Evolutionary conservation across 2,797 vertebrate genomes (phyloP).

Genomic region (Aulostomus chinensis): DNA sequence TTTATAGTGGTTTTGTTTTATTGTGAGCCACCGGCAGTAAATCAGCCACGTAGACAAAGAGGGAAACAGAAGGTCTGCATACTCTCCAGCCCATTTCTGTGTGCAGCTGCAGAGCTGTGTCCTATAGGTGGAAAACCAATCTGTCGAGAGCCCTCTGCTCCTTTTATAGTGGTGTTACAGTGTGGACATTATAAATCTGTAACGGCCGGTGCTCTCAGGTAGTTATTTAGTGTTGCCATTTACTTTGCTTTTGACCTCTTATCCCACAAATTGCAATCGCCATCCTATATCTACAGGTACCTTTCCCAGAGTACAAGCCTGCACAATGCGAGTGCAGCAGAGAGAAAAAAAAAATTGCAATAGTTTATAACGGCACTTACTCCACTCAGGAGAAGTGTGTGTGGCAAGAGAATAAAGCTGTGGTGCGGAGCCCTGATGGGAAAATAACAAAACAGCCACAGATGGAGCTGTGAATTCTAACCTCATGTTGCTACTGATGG

Average conservation of each 20-base stretch:
- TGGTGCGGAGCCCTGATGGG: conserved; percentile 15
- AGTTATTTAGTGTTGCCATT: conserved; percentile 38
- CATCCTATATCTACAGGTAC: conserved; percentile 8
- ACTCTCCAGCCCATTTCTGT: conserved; percentile 33
- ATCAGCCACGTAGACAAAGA: conserved; percentile 36
- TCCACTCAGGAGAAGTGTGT: conserved; percentile 31
- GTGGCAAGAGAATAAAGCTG: conserved; percentile 9
- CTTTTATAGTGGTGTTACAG: not conserved
- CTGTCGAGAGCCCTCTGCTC: conserved; percentile 7
- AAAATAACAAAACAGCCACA: conserved; percentile 13
- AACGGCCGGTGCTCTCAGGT: not conserved
- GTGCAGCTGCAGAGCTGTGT: conserved; percentile 16
- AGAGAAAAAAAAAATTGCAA: conserved; percentile 29
- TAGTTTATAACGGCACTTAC: conserved; percentile 34
- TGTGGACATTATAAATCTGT: conserved; percentile 22
- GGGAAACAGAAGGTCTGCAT: conserved; percentile 40
- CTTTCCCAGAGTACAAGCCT: conserved; percentile 33
- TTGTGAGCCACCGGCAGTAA: conserved; percentile 34
- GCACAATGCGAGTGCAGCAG: conserved; percentile 6
- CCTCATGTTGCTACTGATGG: conserved; percentile 20
- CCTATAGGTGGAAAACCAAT: conserved; percentile 14
- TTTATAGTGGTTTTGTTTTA: no score
- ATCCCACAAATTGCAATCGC: conserved; percentile 11
- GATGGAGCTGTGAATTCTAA: conserved; percentile 26
- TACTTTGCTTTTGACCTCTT: conserved; percentile 35